Conservation (phyloP, 2,113 vertebrate genomes). For the Cromileptes altivelis region DNA sequence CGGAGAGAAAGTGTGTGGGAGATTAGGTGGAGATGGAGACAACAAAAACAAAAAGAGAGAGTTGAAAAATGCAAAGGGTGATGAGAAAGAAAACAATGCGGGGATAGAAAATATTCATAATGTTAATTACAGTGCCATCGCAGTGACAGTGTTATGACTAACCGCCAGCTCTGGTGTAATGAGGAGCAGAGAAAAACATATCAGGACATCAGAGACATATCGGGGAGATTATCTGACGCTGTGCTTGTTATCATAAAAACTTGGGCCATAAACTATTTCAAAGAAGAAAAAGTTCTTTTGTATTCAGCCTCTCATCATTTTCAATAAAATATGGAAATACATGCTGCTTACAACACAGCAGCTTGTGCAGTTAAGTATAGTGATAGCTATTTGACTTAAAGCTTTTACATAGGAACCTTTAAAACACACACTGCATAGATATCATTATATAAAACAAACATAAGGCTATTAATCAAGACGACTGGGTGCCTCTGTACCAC, state of each 20-base stretch:
- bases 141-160: conserved; percentile 66
- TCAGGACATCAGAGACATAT: conserved; percentile 29
- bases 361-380: not conserved
- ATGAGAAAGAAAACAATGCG: conserved; percentile 33
- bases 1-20: not conserved
- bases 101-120: conserved; percentile 51
- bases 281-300: conserved; percentile 3
- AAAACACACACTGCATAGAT: not conserved
- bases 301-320: conserved; percentile 13
- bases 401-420: not conserved
- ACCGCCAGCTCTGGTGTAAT: conserved; percentile 53
- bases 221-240: conserved; percentile 26
- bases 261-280: conserved; percentile 7
- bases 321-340: not conserved
- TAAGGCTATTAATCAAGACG: not conserved
- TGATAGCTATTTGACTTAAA: not conserved
- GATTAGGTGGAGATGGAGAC: not conserved
- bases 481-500: not conserved
- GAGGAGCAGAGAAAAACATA: conserved; percentile 32
- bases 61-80: conserved; percentile 6
- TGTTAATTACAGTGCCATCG: conserved; percentile 64
- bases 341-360: not conserved
- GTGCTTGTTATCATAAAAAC: conserved; percentile 15
- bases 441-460: not conserved
- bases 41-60: conserved; percentile 13